Conservation (phyloP, 1,140 invertebrate species). For the Colletes gigas region DNA sequence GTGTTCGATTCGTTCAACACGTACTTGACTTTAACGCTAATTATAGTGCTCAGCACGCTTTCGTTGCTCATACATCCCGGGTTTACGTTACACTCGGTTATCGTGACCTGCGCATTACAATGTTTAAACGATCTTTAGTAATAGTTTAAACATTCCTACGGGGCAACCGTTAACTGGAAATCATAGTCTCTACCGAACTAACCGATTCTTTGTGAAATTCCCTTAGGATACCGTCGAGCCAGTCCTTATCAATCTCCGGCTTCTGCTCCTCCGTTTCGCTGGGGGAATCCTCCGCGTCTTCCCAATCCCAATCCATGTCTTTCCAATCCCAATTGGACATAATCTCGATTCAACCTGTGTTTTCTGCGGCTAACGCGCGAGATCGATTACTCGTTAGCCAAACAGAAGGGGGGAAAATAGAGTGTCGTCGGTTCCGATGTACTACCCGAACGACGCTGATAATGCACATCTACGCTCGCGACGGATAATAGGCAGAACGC, state of each 20-base stretch:
- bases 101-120: conserved; percentile 67
- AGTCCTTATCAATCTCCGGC: conserved; percentile 83
- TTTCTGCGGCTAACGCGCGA: neutral
- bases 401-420: neutral
- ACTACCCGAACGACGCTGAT: conserved; percentile 32
- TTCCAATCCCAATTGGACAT: conserved; percentile 62
- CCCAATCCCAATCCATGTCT: conserved; percentile 78
- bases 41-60: conserved; percentile 84
- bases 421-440: neutral
- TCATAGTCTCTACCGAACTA: conserved; percentile 49
- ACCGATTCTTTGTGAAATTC: conserved; percentile 77
- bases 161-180: conserved; percentile 27
- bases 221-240: conserved; percentile 83
- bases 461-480: conserved; percentile 28
- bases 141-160: conserved; percentile 4
- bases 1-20: conserved; percentile 70
- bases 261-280: conserved; percentile 66
- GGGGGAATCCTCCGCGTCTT: conserved; percentile 76
- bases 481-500: conserved; percentile 18
- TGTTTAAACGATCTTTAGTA: neutral
- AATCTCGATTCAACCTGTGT: conserved; percentile 65
- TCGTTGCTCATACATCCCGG: conserved; percentile 83
- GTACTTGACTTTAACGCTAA: conserved; percentile 63
- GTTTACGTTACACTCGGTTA: conserved; percentile 80
- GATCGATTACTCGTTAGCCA: neutral